Conservation (phyloP, 1,140 invertebrate genomes). For the Chymomyza costata region DNA sequence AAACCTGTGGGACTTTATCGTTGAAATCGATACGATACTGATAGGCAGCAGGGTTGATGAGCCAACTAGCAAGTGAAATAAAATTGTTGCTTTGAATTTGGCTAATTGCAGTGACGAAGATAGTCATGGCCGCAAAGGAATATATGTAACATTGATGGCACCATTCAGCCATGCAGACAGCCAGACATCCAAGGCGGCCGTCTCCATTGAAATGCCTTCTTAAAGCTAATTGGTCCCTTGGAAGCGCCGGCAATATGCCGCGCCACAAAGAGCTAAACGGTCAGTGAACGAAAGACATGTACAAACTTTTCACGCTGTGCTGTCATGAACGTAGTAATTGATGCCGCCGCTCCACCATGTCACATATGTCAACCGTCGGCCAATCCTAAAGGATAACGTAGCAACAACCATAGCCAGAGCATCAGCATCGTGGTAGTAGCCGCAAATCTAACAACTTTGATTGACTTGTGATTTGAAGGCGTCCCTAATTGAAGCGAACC, state of each 20-base stretch:
- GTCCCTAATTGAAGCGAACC: conserved; percentile 67
- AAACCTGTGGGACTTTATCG: conserved; percentile 2
- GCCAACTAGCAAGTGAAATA: conserved; percentile 8
- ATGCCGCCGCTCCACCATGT: conserved; percentile 67
- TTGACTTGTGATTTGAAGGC: conserved; percentile 71
- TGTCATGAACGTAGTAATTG: conserved; percentile 72
- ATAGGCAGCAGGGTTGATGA: conserved; percentile 16
- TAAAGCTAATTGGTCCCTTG: conserved; percentile 69
- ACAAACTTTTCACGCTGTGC: conserved; percentile 71
- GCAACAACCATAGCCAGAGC: conserved; percentile 15
- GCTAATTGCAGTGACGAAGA: conserved; percentile 68
- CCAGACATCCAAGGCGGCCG: too few relatives aligned
- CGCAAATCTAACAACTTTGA: conserved; percentile 69
- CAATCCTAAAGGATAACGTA: conserved; percentile 1
- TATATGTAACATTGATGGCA: too few relatives aligned
- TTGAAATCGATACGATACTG: not conserved
- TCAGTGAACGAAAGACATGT: conserved; percentile 35
- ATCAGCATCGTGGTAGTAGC: conserved; percentile 28
- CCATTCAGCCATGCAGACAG: not conserved
- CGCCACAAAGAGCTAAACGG: too few relatives aligned
- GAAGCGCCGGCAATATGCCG: conserved; percentile 51
- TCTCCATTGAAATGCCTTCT: conserved; percentile 69
- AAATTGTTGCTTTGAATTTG: conserved; percentile 69
- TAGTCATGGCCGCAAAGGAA: too few relatives aligned
- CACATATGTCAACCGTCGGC: conserved; percentile 55